Conservation (phyloP, 2,797 vertebrate species). For the Lepilemur ruficaudatus region DNA sequence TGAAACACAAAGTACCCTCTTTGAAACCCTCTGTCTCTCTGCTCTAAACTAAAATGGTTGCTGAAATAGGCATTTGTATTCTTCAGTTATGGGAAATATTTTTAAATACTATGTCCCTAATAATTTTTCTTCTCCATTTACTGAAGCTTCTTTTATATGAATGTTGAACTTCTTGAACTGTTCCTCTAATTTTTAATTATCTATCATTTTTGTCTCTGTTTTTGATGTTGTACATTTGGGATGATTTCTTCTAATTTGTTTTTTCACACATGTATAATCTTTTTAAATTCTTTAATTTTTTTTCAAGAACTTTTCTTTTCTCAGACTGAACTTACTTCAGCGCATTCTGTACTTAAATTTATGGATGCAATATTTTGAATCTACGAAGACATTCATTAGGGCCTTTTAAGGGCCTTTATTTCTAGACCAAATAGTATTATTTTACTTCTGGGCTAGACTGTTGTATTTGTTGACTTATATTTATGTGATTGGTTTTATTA, state of each 20-base stretch:
- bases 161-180: background rate
- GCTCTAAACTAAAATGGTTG: background rate
- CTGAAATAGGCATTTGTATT: background rate
- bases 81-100: background rate
- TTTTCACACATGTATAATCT: background rate
- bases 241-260: background rate
- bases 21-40: background rate
- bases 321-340: background rate
- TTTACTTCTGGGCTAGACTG: background rate
- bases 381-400: background rate
- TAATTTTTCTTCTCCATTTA: background rate
- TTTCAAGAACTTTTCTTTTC: background rate
- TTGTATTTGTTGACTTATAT: background rate
- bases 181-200: constrained; percentile 15
- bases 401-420: background rate
- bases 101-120: background rate
- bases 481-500: background rate
- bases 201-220: constrained; percentile 10
- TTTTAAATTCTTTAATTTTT: background rate
- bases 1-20: background rate
- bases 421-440: background rate
- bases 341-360: background rate
- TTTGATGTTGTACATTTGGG: background rate
- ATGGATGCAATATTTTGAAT: background rate
- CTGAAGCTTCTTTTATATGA: background rate